These are phyloP conservation scores for Acanthoscelides obtectus DNA, from an alignment of 2,888 invertebrate species.

Conservation along the genomic window DNA sequence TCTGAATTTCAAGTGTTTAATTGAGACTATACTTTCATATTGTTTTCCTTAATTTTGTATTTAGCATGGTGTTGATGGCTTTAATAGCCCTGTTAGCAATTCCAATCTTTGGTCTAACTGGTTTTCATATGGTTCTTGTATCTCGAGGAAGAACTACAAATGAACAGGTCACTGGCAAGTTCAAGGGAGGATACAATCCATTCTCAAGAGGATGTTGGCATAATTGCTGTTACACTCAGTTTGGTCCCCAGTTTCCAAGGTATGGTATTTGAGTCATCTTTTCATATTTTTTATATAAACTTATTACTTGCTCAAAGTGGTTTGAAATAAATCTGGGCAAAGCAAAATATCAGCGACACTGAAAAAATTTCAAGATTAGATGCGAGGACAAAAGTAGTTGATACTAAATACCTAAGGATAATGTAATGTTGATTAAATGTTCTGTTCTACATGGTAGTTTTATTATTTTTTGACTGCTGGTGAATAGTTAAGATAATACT, in stretches of 20 bases:
- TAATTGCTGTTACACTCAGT: constrained; percentile 93
- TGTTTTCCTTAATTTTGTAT: constrained; percentile 13
- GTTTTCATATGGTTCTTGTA: constrained; percentile 96
- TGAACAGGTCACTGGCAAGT: constrained; percentile 99
- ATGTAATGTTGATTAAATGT: too few species aligned
- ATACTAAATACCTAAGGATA: too few species aligned
- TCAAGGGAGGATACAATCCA: constrained; percentile 97
- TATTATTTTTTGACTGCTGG: too few species aligned
- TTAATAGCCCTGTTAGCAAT: constrained; percentile 88
- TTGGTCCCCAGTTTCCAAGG: constrained; percentile 97
- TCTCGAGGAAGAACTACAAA: constrained; percentile 96
- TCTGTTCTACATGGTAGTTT: too few species aligned
- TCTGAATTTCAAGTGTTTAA: too few species aligned
- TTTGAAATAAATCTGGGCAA: too few species aligned
- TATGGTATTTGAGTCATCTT: too few species aligned
- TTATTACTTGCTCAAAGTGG: too few species aligned
- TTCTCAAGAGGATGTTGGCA: constrained; percentile 93
- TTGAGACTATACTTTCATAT: neutral
- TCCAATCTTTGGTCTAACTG: constrained; percentile 95
- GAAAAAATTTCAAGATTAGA: too few species aligned
- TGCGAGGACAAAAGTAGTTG: too few species aligned
- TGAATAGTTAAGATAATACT: neutral
- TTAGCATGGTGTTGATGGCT: constrained; percentile 85
- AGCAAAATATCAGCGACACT: too few species aligned
- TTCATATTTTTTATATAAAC: too few species aligned